Conservation (phyloP, 2,888 invertebrate species). For the Eucriotettix oculatus region DNA sequence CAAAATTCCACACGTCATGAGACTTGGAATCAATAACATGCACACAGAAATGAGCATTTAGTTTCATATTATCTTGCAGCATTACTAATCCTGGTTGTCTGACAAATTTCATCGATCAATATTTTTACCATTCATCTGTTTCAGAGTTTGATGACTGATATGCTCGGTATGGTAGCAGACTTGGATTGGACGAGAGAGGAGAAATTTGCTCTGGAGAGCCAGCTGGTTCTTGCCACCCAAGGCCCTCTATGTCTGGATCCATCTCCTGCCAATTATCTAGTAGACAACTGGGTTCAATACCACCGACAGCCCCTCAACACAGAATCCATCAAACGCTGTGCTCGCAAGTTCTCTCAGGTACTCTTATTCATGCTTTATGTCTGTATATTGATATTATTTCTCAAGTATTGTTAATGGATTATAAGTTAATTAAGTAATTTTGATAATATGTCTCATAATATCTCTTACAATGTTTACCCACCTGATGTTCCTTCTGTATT, state of each 20-base stretch:
- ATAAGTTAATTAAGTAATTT: no score
- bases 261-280: constrained; percentile 59
- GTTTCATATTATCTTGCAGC: no score
- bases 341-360: constrained; percentile 63
- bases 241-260: constrained; percentile 83
- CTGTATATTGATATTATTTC: no score
- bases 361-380: constrained; percentile 3
- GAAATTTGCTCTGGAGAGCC: constrained; percentile 62
- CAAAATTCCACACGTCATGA: no score
- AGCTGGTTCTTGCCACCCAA: constrained; percentile 67
- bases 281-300: constrained; percentile 59
- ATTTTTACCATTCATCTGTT: constrained; percentile 2
- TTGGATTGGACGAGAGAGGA: constrained; percentile 57
- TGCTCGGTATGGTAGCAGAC: constrained; percentile 39
- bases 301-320: constrained; percentile 58
- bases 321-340: constrained; percentile 53
- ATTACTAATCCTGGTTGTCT: no score
- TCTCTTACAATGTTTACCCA: no score
- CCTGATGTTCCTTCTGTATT: no score
- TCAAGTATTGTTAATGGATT: no score
- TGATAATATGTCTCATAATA: no score
- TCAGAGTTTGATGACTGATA: constrained; percentile 46
- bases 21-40: no score
- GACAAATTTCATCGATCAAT: no score
- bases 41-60: no score